phyloP scores from a whole-genome alignment of 2,888 invertebrate species.

The Morpho helenor region DNA sequence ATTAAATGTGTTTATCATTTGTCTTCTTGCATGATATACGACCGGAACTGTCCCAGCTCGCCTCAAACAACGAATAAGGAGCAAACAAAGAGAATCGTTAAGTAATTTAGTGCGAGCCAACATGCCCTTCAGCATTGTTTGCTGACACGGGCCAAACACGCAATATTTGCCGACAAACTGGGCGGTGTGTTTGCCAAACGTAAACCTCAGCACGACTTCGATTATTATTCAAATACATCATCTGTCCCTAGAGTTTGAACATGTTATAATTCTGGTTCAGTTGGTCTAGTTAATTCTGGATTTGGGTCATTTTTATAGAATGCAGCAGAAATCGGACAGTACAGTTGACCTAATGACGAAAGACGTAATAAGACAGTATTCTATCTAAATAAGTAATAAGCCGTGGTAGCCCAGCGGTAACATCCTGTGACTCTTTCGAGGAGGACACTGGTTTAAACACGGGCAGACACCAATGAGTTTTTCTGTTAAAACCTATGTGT shows the following conservation, averaged over 20 bases:
- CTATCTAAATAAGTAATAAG: no score
- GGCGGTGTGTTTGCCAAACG: not conserved
- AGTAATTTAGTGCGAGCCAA: conserved; percentile 2
- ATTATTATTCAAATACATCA: not conserved
- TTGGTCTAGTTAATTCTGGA: no score
- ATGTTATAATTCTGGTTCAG: not conserved
- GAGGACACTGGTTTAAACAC: no score
- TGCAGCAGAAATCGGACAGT: no score
- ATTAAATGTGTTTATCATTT: not conserved
- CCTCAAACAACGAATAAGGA: not conserved
- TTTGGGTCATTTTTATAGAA: no score
- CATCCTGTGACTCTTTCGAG: no score
- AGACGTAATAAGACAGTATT: no score
- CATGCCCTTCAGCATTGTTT: not conserved
- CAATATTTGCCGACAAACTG: conserved; percentile 1
- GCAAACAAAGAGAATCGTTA: not conserved
- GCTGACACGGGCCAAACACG: not conserved
- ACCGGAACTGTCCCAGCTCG: not conserved
- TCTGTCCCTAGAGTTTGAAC: no score
- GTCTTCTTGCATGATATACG: not conserved
- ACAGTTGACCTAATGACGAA: no score
- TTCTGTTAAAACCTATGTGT: no score
- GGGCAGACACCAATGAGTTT: no score
- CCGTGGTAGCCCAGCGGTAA: no score
- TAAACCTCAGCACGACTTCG: not conserved